Percentiles rank a stretch among this genome's conserved stretches.
phyloP scores from a whole-genome alignment of 2,113 vertebrate species.

The Calidris pygmaea region DNA sequence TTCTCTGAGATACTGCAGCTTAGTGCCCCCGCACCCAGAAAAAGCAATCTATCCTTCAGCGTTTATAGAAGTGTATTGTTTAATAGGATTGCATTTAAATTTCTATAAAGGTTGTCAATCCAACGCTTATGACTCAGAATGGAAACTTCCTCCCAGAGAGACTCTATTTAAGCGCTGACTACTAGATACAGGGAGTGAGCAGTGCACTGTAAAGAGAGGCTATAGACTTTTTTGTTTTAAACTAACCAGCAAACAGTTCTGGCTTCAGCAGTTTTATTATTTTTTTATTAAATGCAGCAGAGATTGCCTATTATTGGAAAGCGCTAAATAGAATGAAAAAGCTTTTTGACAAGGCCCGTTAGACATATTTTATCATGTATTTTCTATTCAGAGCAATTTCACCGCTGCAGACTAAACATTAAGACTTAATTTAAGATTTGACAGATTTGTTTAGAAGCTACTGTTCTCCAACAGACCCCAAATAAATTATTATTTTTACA shows the following conservation, averaged over 20 bases:
- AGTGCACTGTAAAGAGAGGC: neutral
- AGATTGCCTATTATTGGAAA: constrained; percentile 3
- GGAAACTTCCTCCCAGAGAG: constrained; percentile 17
- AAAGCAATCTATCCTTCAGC: neutral
- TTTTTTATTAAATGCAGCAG: neutral
- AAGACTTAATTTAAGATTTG: neutral
- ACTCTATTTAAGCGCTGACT: constrained; percentile 19
- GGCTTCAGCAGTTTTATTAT: neutral
- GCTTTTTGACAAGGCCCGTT: neutral
- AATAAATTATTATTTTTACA: neutral
- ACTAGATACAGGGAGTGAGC: neutral
- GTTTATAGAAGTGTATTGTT: neutral
- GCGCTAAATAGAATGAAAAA: neutral
- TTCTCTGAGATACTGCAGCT: neutral
- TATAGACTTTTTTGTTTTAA: neutral
- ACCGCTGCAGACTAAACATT: constrained; percentile 6
- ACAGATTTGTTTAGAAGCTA: constrained; percentile 1
- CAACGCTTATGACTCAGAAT: constrained; percentile 6
- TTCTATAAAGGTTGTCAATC: constrained; percentile 38
- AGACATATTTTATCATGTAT: neutral
- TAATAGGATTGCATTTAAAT: constrained; percentile 20
- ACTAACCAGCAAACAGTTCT: neutral
- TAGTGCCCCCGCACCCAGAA: neutral
- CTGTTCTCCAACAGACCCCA: neutral
- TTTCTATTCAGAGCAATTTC: neutral